Percentiles rank a stretch among this genome's conserved stretches.
Evolutionary conservation across 1,140 invertebrate genomes (phyloP).

Genomic region (Oreohelix idahoensis): DNA sequence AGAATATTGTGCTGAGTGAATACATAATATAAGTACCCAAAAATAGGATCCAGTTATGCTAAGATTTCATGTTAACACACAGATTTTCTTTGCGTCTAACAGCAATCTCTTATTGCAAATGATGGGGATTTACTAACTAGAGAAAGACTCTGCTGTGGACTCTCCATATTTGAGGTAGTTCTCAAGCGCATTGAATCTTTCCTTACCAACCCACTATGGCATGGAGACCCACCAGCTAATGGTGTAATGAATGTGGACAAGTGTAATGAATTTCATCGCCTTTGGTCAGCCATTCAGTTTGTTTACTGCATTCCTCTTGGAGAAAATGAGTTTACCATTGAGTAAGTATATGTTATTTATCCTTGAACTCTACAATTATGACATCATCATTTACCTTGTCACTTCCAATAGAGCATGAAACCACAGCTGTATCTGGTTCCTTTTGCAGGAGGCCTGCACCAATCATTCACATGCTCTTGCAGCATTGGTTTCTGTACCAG

Average conservation of each 20-base stretch:
- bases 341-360: too few relatives aligned
- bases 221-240: constrained; percentile 86
- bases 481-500: too few relatives aligned
- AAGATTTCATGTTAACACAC: too few relatives aligned
- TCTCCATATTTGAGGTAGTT: constrained; percentile 98
- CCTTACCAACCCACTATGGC: constrained; percentile 89
- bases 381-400: too few relatives aligned
- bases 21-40: too few relatives aligned
- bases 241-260: constrained; percentile 97
- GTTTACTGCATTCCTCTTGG: constrained; percentile 97
- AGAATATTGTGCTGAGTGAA: too few relatives aligned
- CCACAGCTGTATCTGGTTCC: too few relatives aligned
- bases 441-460: too few relatives aligned
- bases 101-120: constrained; percentile 73
- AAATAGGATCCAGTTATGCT: too few relatives aligned
- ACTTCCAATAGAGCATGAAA: too few relatives aligned
- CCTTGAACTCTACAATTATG: too few relatives aligned
- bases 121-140: constrained; percentile 97
- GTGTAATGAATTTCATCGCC: constrained; percentile 95
- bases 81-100: constrained; percentile 23
- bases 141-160: constrained; percentile 97
- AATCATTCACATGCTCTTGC: too few relatives aligned
- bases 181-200: constrained; percentile 88
- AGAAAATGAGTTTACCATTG: constrained; percentile 97
- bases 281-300: constrained; percentile 99